Conservation (phyloP, 1,140 invertebrate genomes). For the Rhizoglyphus robini region DNA sequence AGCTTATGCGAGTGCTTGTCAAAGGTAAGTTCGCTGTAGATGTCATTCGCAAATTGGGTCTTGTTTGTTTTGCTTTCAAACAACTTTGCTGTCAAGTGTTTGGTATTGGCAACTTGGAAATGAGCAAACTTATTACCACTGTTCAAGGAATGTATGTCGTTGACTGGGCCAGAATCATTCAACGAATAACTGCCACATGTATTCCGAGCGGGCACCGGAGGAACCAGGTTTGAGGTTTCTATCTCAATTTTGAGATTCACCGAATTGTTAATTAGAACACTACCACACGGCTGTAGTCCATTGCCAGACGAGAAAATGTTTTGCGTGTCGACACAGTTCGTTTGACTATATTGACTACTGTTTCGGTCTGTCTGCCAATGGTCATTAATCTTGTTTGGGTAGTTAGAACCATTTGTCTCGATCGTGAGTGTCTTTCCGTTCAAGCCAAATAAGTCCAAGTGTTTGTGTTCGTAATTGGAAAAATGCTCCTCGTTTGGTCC, state of each 20-base stretch:
- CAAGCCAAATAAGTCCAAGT: not conserved
- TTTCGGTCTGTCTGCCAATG: not conserved
- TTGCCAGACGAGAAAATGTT: not conserved
- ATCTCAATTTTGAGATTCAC: constrained; percentile 20
- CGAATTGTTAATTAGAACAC: constrained; percentile 12
- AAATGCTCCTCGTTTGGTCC: not conserved
- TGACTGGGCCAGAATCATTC: too few relatives aligned
- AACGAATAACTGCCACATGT: too few relatives aligned
- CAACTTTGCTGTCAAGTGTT: too few relatives aligned
- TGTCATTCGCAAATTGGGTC: not conserved
- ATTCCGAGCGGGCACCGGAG: not conserved
- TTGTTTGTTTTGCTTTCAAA: too few relatives aligned
- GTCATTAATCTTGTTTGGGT: not conserved
- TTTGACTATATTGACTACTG: not conserved
- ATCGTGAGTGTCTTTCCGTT: not conserved
- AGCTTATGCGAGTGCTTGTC: not conserved
- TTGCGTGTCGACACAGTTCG: not conserved
- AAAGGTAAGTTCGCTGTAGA: constrained; percentile 2
- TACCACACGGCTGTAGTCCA: not conserved
- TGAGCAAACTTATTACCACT: too few relatives aligned
- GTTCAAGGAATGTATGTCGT: too few relatives aligned
- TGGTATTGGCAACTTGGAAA: too few relatives aligned
- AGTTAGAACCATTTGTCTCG: not conserved
- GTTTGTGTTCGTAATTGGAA: not conserved
- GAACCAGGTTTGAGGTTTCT: constrained; percentile 1